These are phyloP conservation scores for Muschampia plurimacula DNA, from an alignment of 2,888 invertebrate genomes.

Conservation along the genomic window DNA sequence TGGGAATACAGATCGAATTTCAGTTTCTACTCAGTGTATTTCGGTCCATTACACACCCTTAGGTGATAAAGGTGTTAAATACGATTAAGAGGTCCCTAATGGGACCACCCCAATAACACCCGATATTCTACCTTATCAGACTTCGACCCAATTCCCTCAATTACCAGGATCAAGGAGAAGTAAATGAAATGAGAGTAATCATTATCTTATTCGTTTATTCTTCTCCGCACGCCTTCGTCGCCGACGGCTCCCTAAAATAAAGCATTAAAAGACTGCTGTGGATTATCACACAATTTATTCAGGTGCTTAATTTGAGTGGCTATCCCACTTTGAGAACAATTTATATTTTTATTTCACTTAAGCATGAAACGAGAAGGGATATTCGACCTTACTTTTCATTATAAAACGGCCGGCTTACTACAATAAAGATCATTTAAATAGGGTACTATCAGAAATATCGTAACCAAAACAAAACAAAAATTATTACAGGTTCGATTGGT, in stretches of 20 bases:
- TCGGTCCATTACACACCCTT: slow-evolving; percentile 74
- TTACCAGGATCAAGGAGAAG: slow-evolving; percentile 82
- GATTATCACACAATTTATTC: slow-evolving; percentile 86
- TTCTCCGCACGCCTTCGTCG: slow-evolving; percentile 65
- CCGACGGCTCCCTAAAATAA: slow-evolving; percentile 69
- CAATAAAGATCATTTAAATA: slow-evolving; percentile 45
- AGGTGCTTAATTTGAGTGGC: slow-evolving; percentile 85
- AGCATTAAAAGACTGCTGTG: slow-evolving; percentile 81
- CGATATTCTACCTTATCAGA: slow-evolving; percentile 75
- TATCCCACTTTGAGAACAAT: slow-evolving; percentile 78
- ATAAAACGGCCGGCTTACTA: slow-evolving; percentile 53
- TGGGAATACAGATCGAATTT: slow-evolving; percentile 27
- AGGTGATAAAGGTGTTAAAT: slow-evolving; percentile 82
- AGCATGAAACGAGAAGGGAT: slow-evolving; percentile 65
- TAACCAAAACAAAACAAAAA: neutral
- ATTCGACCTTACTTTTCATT: slow-evolving; percentile 77
- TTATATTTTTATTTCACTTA: slow-evolving; percentile 84
- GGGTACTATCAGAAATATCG: slow-evolving; percentile 28
- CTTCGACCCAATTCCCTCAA: slow-evolving; percentile 82
- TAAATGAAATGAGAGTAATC: slow-evolving; percentile 84
- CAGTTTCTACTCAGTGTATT: slow-evolving; percentile 46
- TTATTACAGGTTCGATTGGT: neutral
- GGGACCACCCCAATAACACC: slow-evolving; percentile 70
- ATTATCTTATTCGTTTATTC: slow-evolving; percentile 81
- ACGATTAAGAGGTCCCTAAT: slow-evolving; percentile 78